Evolutionary conservation across 2,888 invertebrate species (phyloP).

Genomic region (Salticus scenicus): DNA sequence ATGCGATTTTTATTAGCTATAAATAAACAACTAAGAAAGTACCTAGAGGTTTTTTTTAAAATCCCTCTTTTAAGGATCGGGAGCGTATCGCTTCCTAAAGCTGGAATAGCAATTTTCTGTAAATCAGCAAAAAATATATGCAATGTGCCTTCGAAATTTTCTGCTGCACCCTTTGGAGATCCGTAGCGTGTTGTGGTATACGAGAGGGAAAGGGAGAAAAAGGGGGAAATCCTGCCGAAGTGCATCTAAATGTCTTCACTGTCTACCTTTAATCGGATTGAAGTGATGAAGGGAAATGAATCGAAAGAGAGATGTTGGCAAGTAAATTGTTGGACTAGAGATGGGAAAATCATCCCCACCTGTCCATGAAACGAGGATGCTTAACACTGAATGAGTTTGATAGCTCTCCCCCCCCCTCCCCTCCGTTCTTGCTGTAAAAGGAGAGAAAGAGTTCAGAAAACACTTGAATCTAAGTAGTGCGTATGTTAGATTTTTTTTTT

Average conservation of each 20-base stretch:
- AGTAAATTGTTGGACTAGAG: not conserved
- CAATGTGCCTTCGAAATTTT: not conserved
- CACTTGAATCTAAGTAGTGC: not conserved
- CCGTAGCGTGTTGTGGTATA: not conserved
- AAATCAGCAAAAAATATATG: not conserved
- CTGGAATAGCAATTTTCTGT: too few relatives aligned
- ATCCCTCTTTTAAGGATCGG: too few relatives aligned
- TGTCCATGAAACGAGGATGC: not conserved
- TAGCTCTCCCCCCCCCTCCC: not conserved
- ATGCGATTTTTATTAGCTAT: too few relatives aligned
- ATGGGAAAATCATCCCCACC: not conserved
- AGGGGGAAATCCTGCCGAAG: not conserved
- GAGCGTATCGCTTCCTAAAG: not conserved
- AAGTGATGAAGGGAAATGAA: not conserved
- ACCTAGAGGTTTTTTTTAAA: too few relatives aligned
- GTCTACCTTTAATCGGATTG: conserved; percentile 14
- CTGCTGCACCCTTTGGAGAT: not conserved
- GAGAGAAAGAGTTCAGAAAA: not conserved
- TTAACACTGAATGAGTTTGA: not conserved
- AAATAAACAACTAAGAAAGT: too few relatives aligned
- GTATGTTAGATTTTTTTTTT: not conserved
- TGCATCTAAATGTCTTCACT: conserved; percentile 1
- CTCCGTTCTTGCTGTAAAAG: not conserved
- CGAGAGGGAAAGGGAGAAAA: not conserved
- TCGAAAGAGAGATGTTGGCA: not conserved